Evolutionary conservation across 2,888 invertebrate species (phyloP).

Genomic region (Drosophila rubida): DNA sequence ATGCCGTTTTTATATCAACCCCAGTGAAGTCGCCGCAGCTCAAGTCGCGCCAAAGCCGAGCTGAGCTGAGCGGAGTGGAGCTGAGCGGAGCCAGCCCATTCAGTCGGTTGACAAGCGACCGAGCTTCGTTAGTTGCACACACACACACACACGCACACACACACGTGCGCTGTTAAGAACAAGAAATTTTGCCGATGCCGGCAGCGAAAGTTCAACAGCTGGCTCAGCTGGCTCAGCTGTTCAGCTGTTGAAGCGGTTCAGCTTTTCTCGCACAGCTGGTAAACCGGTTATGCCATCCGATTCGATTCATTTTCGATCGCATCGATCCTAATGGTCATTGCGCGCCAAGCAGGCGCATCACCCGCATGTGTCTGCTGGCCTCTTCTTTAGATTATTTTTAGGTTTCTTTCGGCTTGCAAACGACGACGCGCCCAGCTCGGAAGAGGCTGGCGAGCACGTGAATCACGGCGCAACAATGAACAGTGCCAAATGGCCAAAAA

Average conservation of each 20-base stretch:
- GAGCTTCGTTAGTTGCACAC: constrained; percentile 55
- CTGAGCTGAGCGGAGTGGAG: background rate
- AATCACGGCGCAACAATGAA: constrained; percentile 42
- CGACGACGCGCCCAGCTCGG: constrained; percentile 38
- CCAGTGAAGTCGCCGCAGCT: constrained; percentile 4
- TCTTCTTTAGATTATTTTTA: constrained; percentile 45
- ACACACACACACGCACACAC: too few species aligned
- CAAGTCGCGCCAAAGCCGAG: background rate
- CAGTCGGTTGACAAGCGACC: constrained; percentile 33
- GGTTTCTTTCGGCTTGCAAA: background rate
- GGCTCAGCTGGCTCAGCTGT: constrained; percentile 59
- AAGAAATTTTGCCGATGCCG: constrained; percentile 51
- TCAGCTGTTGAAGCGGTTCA: constrained; percentile 51
- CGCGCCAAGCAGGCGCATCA: constrained; percentile 14
- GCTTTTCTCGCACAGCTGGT: constrained; percentile 59
- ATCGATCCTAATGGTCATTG: constrained; percentile 35
- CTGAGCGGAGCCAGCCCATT: background rate
- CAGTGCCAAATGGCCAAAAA: constrained; percentile 11
- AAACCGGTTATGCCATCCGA: constrained; percentile 58
- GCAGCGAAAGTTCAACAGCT: constrained; percentile 70
- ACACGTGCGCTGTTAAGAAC: constrained; percentile 35
- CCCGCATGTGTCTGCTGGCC: constrained; percentile 13
- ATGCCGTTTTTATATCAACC: constrained; percentile 65
- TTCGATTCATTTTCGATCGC: background rate
- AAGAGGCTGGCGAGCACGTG: constrained; percentile 26